These are phyloP conservation scores for Erynnis tages DNA, from an alignment of 2,888 invertebrate genomes.

Conservation along the genomic window DNA sequence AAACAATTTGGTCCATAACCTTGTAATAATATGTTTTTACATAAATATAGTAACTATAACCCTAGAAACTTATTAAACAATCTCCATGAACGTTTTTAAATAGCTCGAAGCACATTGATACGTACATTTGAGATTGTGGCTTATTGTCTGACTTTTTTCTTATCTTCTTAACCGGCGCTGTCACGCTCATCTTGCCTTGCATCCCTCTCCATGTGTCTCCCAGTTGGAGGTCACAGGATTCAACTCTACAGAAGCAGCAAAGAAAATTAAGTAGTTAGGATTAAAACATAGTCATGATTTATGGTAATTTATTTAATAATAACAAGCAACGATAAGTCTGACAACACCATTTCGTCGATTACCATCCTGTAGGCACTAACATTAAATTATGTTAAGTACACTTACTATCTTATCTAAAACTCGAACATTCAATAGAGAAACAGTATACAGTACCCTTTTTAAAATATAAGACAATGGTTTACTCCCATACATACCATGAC, in stretches of 20 bases:
- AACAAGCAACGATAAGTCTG: slow-evolving; percentile 14
- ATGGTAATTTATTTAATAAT: slow-evolving; percentile 18
- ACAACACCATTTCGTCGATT: background rate
- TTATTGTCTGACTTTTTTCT: slow-evolving; percentile 86
- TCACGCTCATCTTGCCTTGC: slow-evolving; percentile 93
- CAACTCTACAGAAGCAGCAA: slow-evolving; percentile 88
- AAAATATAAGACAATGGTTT: too few relatives aligned
- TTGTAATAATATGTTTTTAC: too few relatives aligned
- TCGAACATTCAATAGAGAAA: too few relatives aligned
- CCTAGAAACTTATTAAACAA: slow-evolving; percentile 25
- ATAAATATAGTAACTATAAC: background rate
- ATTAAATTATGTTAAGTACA: too few relatives aligned
- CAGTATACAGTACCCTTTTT: too few relatives aligned
- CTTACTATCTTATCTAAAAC: too few relatives aligned
- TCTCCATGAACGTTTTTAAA: slow-evolving; percentile 38
- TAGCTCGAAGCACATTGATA: slow-evolving; percentile 65
- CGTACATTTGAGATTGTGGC: slow-evolving; percentile 85
- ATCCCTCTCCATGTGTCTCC: slow-evolving; percentile 87
- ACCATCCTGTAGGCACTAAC: too few relatives aligned
- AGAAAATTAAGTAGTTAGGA: slow-evolving; percentile 69
- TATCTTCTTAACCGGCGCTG: slow-evolving; percentile 85
- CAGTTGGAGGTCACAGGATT: slow-evolving; percentile 92
- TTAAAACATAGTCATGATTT: slow-evolving; percentile 41
- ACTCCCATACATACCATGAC: too few relatives aligned
- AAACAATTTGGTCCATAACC: too few relatives aligned